Evolutionary conservation across 2,888 invertebrate genomes (phyloP).

Genomic region (Synanthedon myopaeformis): DNA sequence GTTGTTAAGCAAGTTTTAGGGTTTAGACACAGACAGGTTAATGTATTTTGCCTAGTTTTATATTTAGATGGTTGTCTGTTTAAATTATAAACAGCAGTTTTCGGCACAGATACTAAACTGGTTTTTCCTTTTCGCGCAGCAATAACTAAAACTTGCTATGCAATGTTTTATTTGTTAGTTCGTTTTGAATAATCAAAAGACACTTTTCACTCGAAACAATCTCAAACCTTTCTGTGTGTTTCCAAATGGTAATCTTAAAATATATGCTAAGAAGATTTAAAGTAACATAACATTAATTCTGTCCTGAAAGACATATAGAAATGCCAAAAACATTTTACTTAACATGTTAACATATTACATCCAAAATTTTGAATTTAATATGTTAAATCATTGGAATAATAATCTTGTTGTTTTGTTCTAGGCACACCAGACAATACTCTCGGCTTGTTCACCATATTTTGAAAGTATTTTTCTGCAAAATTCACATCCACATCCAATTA

Average conservation of each 20-base stretch:
- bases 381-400: conserved; percentile 1
- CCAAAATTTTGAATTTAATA: background rate
- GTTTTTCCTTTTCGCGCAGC: background rate
- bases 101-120: conserved; percentile 5
- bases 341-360: no score
- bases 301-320: background rate
- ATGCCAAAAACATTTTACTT: no score
- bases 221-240: no score
- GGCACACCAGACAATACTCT: conserved; percentile 93
- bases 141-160: no score
- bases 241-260: background rate
- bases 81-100: conserved; percentile 8
- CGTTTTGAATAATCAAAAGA: no score
- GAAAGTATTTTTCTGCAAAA: conserved; percentile 92
- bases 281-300: background rate
- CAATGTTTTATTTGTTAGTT: no score
- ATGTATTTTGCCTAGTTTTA: conserved; percentile 17
- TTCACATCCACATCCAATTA: conserved; percentile 90
- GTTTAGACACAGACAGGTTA: conserved; percentile 33
- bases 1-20: conserved; percentile 58
- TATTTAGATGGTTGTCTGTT: conserved; percentile 1
- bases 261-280: no score
- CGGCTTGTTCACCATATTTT: conserved; percentile 95
- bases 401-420: conserved; percentile 50
- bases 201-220: no score